phyloP scores from a whole-genome alignment of 2,888 invertebrate genomes.

The Parnassius mnemosyne region DNA sequence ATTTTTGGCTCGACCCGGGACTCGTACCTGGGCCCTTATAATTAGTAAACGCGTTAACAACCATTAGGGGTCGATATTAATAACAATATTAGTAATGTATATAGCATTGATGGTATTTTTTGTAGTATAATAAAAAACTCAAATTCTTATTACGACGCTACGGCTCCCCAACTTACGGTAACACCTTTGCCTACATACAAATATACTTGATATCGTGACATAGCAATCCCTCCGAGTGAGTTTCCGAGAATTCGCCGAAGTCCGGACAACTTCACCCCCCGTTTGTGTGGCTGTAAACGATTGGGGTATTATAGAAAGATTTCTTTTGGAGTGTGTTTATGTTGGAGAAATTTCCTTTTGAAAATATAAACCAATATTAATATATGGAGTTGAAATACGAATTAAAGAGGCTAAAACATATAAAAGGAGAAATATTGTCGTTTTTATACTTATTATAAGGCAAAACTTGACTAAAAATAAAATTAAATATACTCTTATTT shows the following conservation, averaged over 20 bases:
- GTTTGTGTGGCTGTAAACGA: constrained; percentile 9
- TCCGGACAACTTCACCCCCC: constrained; percentile 8
- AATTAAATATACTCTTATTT: too few relatives aligned
- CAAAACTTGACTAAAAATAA: too few relatives aligned
- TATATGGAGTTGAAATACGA: neutral
- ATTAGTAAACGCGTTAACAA: too few relatives aligned
- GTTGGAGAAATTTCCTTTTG: neutral
- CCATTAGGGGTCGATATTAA: too few relatives aligned
- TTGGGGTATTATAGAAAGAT: constrained; percentile 8
- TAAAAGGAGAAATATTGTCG: too few relatives aligned
- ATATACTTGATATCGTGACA: constrained; percentile 9
- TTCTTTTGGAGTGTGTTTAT: constrained; percentile 2
- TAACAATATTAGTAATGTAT: neutral
- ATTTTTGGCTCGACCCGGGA: too few relatives aligned
- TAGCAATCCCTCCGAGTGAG: constrained; percentile 19
- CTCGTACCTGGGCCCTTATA: too few relatives aligned
- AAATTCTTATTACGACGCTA: neutral
- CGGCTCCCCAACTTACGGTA: neutral
- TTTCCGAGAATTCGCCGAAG: constrained; percentile 14
- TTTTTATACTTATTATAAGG: too few relatives aligned
- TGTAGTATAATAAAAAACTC: neutral
- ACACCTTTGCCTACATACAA: neutral
- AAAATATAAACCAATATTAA: neutral
- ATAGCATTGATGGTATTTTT: neutral
- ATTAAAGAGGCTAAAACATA: too few relatives aligned